Base-by-base conservation (phyloP, 2,113 vertebrate species). In the Dipodomys merriami region DNA sequence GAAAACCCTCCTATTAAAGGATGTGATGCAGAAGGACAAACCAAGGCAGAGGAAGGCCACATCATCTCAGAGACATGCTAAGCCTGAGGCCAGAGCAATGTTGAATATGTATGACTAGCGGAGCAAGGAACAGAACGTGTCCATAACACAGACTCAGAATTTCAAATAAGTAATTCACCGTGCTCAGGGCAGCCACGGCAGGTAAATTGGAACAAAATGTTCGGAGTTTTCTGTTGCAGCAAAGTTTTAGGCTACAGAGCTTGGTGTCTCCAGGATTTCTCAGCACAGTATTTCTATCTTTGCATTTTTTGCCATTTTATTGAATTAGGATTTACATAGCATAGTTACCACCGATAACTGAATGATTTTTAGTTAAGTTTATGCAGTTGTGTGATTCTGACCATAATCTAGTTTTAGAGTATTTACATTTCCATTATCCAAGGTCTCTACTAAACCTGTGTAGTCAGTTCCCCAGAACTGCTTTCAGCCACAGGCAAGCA, bases 361-460 rank as follows among this genome's bases (percentile, higher is more conserved):
- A 76, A 71, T 80, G 33, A 76, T 57, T 83, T 91, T 71, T 39
- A 39, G 65, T 57, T 71, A 89, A 89, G 88, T 68, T 25, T 79
- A 80, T 18, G 20, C 30, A 68, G 44, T 84, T 88, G 29, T 57
- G 6, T 53, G 74, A 83, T 83, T 11, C 64, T 46, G n/a, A 83
- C 65, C 20, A 62, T 46, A 85, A 73, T 29, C 64, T 64, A 83
- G 19, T 73, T 86, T 86, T 86, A 82, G 27, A 79, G 49, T 53
- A 53, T 53, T 53, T 53, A 91, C 49, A 86, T 89, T 83, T 78
- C 13, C 16, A 62, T 64, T 46, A 78, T 65, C 22, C 46, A 27
- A n/a, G 80, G 91, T n/a, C 6, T 86, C 90, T 65, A 35, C 27
- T 81, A 44, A 69, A 5, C 33, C 76, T n/a, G 79, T 80, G 33